Base-by-base conservation (phyloP, 2,113 vertebrate genomes). In the Alosa alosa region DNA sequence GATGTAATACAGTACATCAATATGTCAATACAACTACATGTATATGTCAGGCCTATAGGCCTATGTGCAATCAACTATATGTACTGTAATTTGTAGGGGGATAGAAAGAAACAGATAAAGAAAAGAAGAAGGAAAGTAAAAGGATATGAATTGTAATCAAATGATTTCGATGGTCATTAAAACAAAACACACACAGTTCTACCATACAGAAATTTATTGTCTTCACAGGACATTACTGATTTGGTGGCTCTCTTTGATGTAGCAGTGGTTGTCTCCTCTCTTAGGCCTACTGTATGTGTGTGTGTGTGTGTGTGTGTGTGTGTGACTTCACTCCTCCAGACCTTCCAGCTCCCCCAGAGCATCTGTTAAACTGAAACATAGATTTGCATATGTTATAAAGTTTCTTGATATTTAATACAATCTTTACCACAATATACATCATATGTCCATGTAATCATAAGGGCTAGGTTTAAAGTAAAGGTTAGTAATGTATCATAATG, bases 261-360 rank as follows among this genome's bases (percentile, higher is more conserved):
- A 68, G 0, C 72, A 78, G 13, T 31, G 31, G 72, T 78, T 72
- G 1, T 72, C 25, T 36, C 20, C 6, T 22, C 20, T 60, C 55
- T 22, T 22, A 17, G 50, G 15, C 52, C 17, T 17, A 22, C 55
- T 60, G 18, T 22, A 6, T 78, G 31, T 72, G 64, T 72, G 64
- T 72, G 64, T 72, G n/a, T 72, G 25, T 9, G 64, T 6, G n/a
- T 9, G 72, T 36, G 72, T 78, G 11, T 78, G 64, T 31, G n/a
- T 11, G 64, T 31, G 31, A 41, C 72, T 39, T 87, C 64, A 84
- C 49, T 84, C 55, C 15, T 89, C 78, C 83, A 45, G 89, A 47
- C 90, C 72, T 86, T 88, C 46, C 46, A 72, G 82, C 78, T 39
- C 90, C 85, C 82, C 84, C 85, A 60, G 83, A 85, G 72, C 72